A percentile compares a stretch with the other conserved stretches of the same genome.
phyloP scores from a whole-genome alignment of 1,140 invertebrate species.

The Scaptomyza montana region DNA sequence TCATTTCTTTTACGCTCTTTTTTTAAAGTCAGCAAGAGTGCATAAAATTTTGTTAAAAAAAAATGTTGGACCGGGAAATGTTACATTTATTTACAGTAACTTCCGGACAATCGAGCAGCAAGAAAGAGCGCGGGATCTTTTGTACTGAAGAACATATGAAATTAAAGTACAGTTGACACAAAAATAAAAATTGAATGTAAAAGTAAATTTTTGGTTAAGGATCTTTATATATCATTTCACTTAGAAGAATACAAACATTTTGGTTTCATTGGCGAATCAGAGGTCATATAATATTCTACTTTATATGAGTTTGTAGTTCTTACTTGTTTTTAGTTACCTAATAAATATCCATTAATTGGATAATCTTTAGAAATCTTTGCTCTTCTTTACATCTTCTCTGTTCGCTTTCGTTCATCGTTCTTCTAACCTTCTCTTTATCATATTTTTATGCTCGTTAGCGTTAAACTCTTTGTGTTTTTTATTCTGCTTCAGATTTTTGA shows the following conservation, averaged over 20 bases:
- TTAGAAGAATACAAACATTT: too few species aligned
- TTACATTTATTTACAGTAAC: constrained; percentile 30
- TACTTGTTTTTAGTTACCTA: too few species aligned
- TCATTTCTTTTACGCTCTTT: constrained; percentile 25
- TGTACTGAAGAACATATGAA: not conserved
- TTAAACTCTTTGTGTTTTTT: not conserved
- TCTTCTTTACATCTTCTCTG: not conserved
- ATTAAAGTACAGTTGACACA: not conserved
- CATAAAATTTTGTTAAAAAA: not conserved
- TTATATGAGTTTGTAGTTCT: too few species aligned
- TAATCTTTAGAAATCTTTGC: too few species aligned
- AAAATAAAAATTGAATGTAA: not conserved
- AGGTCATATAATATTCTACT: too few species aligned
- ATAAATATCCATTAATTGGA: too few species aligned
- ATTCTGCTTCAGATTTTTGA: constrained; percentile 19
- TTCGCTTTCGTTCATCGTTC: too few species aligned
- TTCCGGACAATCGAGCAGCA: not conserved
- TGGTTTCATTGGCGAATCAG: too few species aligned
- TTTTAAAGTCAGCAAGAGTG: constrained; percentile 13
- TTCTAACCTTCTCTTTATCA: not conserved
- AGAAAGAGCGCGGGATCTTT: not conserved
- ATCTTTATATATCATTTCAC: too few species aligned
- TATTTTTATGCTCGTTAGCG: constrained; percentile 8
- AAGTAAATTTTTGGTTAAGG: too few species aligned
- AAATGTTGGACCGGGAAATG: constrained; percentile 25